Conservation (phyloP, 2,888 invertebrate species). For the Heliconius erato region DNA sequence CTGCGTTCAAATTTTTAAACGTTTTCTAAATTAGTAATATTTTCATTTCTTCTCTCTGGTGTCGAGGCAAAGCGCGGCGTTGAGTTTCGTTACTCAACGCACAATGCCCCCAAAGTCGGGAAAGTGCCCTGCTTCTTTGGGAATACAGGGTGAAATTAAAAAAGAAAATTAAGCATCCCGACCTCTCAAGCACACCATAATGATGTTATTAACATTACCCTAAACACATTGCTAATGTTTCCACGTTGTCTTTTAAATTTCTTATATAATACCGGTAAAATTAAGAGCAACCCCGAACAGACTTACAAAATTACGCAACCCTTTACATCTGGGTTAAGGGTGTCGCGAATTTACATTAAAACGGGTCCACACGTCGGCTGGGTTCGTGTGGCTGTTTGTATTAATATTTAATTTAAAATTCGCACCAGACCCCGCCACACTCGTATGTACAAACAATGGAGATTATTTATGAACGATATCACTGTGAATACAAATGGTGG, state of each 20-base stretch:
- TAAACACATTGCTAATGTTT: constrained; percentile 16
- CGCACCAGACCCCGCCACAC: constrained; percentile 70
- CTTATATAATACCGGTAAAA: constrained; percentile 37
- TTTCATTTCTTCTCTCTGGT: too few relatives aligned
- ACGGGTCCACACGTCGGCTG: constrained; percentile 53
- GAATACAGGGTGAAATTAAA: too few relatives aligned
- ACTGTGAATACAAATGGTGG: constrained; percentile 33
- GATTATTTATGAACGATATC: constrained; percentile 65
- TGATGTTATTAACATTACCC: not conserved
- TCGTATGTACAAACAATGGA: constrained; percentile 64
- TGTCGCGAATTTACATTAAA: constrained; percentile 55
- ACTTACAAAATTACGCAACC: constrained; percentile 48
- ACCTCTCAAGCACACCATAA: not conserved
- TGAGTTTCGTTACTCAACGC: too few relatives aligned
- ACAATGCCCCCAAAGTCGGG: too few relatives aligned
- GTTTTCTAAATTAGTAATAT: too few relatives aligned
- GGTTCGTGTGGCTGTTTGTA: constrained; percentile 63
- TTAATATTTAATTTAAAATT: constrained; percentile 80
- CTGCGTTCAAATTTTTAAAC: too few relatives aligned
- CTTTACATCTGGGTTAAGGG: constrained; percentile 53
- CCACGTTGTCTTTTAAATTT: constrained; percentile 15
- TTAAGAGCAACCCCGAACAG: constrained; percentile 44
- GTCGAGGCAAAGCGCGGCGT: too few relatives aligned
- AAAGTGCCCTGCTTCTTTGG: too few relatives aligned
- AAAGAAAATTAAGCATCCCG: not conserved